Base-by-base conservation (phyloP, 2,113 vertebrate genomes). In the Columbina picui region DNA sequence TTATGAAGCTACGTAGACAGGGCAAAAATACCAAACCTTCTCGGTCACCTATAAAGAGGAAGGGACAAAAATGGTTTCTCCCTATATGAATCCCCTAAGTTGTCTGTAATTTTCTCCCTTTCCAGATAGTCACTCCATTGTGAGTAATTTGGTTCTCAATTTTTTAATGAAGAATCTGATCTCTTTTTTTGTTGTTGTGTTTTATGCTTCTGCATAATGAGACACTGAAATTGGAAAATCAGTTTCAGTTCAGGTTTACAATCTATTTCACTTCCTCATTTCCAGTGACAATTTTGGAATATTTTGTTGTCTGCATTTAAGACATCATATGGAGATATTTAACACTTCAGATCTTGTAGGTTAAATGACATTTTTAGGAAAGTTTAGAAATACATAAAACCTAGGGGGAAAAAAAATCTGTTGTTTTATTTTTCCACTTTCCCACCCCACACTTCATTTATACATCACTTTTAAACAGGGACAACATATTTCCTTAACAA, bases 91-190 rank as follows among this genome's bases (percentile, higher is more conserved):
- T 59, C 6, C 19, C 30, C 8, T 21, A 83, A 83, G 38, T 0
- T 52, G 5, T 67, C 26, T 90, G 23, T 18, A 93, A 26, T 20
- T 32, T 74, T 93, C 20, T 12, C 14, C 6, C 3, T 50, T 91
- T 82, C 23, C 29, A 80, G 63, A 85, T 7, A 89, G 20, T 74
- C 67, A 74, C 63, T 59, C 36, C n/a, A 90, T 7, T 23, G 19
- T 61, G 38, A 88, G 55, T 77, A 95, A 64, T 73, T 71, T 71
- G 15, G 4, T 53, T 80, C 20, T 83, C 59, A 83, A 12, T 70
- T 91, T 87, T 91, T 96, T 56, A 93, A 84, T 83, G 75, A 96
- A 94, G 85, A 91, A 85, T 90, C 67, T 79, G 78, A 83, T 95
- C 52, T 92, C 27, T 13, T 50, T 76, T 83, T 23, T 57, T n/a